Evolutionary conservation across 1,140 invertebrate species (phyloP), one percentile per base, ranked within the genome.

Genomic region (Amphibalanus amphitrite): DNA sequence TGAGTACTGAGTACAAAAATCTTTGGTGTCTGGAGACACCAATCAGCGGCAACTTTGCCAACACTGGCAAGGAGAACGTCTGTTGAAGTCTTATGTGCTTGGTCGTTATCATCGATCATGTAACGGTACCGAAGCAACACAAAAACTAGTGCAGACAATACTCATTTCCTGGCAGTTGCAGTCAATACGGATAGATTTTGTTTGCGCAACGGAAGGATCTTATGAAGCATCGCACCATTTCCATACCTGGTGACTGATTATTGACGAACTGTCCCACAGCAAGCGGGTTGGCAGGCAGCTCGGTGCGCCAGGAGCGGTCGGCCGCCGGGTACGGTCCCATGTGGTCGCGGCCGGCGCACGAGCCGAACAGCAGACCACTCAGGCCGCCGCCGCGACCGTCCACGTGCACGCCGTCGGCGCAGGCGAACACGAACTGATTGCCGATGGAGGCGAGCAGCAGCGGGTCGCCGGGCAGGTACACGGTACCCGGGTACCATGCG

Each of bases 251-350:
- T 30, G 72, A 73, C 69, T 77, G 76, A 72, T 84, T 83, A 75
- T 84, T 84, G 28, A 84, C 81, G 76, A 81, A 83, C 73, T 84
- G 82, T 8, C 82, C 82, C 38, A 83, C 77, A 74, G 80, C 80
- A n/a, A 83, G 72, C 15, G 82, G 82, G 75, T 82, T 82, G 17
- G 79, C 28, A 15, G 79, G 79, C 71, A 73, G 69, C 15, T 74
- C 59, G 15, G 79, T 80, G 13, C 83, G 71, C 82, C 82, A 84
- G 26, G 77, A 78, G n/a, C 73, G 74, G 76, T 84, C 82, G 75
- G 81, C 80, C 15, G 78, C 75, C 25, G 77, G 69, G 69, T 78
- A 75, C 13, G 76, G 77, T 15, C 78, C 77, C 29, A 79, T 74
- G 69, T 78, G 75, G 70, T 84, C 82, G 69, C 82, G 76, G 29